These are phyloP conservation scores for Rhinoraja longicauda DNA, from an alignment of 2,797 vertebrate species.

Conservation along the genomic window DNA sequence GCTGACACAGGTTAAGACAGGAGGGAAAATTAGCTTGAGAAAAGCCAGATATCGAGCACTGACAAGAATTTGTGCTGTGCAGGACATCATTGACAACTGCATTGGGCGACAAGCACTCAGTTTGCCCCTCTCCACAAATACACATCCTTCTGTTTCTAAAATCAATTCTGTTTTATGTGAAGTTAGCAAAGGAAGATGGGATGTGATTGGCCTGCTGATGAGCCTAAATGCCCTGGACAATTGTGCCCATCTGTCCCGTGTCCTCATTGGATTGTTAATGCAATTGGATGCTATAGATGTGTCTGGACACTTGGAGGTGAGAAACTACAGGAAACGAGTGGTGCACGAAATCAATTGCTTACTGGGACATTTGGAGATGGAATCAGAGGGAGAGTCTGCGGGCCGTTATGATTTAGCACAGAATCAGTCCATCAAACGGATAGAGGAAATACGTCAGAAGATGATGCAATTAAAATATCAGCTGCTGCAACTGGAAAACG, in stretches of 20 bases:
- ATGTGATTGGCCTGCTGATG: conserved; percentile 83
- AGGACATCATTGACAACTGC: conserved; percentile 82
- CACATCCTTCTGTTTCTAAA: conserved; percentile 74
- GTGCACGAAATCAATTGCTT: conserved; percentile 92
- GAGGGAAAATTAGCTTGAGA: conserved; percentile 77
- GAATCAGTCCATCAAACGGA: conserved; percentile 88
- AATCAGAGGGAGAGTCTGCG: conserved; percentile 79
- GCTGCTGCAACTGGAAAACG: conserved; percentile 67
- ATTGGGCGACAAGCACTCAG: conserved; percentile 72
- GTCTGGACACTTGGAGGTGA: conserved; percentile 74
- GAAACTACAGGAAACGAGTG: conserved; percentile 90
- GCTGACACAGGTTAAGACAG: conserved; percentile 90
- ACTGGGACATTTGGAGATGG: conserved; percentile 83
- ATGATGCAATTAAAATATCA: conserved; percentile 70
- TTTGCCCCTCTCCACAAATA: conserved; percentile 81
- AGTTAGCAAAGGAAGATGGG: conserved; percentile 81
- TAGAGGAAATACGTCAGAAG: conserved; percentile 77
- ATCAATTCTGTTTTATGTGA: conserved; percentile 90
- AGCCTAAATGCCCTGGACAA: conserved; percentile 81
- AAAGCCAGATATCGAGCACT: conserved; percentile 86
- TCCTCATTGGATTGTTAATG: conserved; percentile 84
- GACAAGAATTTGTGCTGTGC: conserved; percentile 81
- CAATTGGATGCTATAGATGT: conserved; percentile 92
- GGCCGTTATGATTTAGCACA: conserved; percentile 81
- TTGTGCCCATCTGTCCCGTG: conserved; percentile 81